Evolutionary conservation across 1,140 invertebrate species (phyloP).

Genomic region (Pararge aegeria): DNA sequence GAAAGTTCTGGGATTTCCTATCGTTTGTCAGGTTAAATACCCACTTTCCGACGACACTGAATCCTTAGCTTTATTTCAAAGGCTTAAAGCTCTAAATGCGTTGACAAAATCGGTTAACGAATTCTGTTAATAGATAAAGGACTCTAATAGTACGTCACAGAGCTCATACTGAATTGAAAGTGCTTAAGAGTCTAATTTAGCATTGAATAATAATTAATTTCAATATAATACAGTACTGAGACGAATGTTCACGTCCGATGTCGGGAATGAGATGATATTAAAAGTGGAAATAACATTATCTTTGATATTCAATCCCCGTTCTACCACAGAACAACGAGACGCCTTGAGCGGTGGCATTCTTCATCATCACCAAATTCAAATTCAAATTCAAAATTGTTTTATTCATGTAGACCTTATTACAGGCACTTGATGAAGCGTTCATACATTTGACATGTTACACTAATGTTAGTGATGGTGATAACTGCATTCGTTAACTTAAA

Average conservation of each 20-base stretch:
- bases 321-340: too few species aligned
- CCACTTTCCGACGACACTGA: slow-evolving; percentile 20
- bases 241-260: neutral
- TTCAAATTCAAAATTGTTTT: too few species aligned
- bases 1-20: slow-evolving; percentile 37
- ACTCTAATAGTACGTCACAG: neutral
- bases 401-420: too few species aligned
- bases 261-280: neutral
- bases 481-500: too few species aligned
- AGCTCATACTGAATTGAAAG: neutral
- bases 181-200: slow-evolving; percentile 2
- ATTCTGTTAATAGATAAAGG: neutral
- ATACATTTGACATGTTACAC: too few species aligned
- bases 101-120: neutral
- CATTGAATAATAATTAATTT: slow-evolving; percentile 15
- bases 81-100: neutral
- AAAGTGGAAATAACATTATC: too few species aligned
- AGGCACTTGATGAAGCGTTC: too few species aligned
- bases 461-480: too few species aligned
- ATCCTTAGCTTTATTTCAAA: neutral
- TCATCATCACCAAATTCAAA: too few species aligned
- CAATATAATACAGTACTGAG: neutral
- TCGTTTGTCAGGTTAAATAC: slow-evolving; percentile 47
- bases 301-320: too few species aligned
- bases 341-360: too few species aligned